These are phyloP conservation scores for Trachurus trachurus DNA, from an alignment of 2,797 vertebrate species.

Conservation along the genomic window DNA sequence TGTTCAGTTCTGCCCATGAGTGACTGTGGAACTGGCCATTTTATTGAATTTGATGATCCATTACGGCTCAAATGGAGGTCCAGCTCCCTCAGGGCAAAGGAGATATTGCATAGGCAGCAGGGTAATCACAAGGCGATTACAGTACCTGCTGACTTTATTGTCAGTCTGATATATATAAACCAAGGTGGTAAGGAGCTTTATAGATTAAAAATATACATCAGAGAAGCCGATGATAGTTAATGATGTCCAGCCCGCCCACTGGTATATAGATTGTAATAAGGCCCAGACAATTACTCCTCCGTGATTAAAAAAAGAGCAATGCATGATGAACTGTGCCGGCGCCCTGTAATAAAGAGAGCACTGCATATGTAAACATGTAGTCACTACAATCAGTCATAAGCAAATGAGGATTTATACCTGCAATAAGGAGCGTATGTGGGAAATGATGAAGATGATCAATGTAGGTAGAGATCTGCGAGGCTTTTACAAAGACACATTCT, in stretches of 20 bases:
- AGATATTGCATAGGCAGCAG: constrained; percentile 78
- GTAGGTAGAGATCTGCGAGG: constrained; percentile 43
- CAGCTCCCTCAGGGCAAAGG: constrained; percentile 73
- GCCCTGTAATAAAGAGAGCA: constrained; percentile 73
- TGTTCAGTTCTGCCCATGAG: constrained; percentile 65
- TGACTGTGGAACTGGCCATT: constrained; percentile 68
- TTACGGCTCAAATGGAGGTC: constrained; percentile 75
- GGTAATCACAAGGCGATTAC: constrained; percentile 79
- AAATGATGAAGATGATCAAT: constrained; percentile 72
- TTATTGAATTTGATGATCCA: constrained; percentile 84
- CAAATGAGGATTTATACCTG: constrained; percentile 83
- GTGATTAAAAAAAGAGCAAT: constrained; percentile 73
- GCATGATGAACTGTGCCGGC: constrained; percentile 64
- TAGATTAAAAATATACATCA: constrained; percentile 84
- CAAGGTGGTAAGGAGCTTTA: constrained; percentile 70
- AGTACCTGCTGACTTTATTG: constrained; percentile 79
- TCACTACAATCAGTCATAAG: constrained; percentile 72
- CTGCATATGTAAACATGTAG: constrained; percentile 76
- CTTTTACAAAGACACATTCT: constrained; percentile 51
- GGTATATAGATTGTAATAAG: constrained; percentile 72
- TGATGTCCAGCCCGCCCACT: constrained; percentile 73
- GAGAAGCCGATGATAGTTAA: constrained; percentile 67
- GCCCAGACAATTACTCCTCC: constrained; percentile 66
- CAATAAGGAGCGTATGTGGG: constrained; percentile 73
- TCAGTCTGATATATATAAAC: constrained; percentile 72